phyloP scores from a whole-genome alignment of 2,888 invertebrate genomes.

The Catocala fraxini region DNA sequence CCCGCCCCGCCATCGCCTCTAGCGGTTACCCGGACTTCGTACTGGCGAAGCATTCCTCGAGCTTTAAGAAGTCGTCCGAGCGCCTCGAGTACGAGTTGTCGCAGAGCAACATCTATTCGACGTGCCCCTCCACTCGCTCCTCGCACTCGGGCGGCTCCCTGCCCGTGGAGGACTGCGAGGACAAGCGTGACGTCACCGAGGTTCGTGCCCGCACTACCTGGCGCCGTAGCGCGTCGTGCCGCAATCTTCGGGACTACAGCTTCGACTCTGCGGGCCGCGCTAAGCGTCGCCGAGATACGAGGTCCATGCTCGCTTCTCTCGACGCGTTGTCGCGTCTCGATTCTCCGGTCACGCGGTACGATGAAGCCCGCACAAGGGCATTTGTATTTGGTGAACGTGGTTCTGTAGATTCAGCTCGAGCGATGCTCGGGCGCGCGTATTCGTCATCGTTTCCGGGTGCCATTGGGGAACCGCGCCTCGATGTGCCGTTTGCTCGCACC shows the following conservation, averaged over 20 bases:
- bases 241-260: slow-evolving; percentile 93
- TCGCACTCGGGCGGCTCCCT: slow-evolving; percentile 75
- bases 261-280: slow-evolving; percentile 91
- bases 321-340: slow-evolving; percentile 73
- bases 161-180: slow-evolving; percentile 60
- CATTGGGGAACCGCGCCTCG: slow-evolving; percentile 90
- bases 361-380: slow-evolving; percentile 71
- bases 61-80: slow-evolving; percentile 79
- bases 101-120: slow-evolving; percentile 87
- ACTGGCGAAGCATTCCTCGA: slow-evolving; percentile 79
- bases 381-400: slow-evolving; percentile 76
- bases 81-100: slow-evolving; percentile 88
- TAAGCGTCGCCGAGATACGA: slow-evolving; percentile 84
- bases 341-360: slow-evolving; percentile 66
- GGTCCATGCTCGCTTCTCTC: slow-evolving; percentile 69
- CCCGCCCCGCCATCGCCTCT: slow-evolving; percentile 68
- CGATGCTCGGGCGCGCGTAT: slow-evolving; percentile 91
- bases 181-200: slow-evolving; percentile 55
- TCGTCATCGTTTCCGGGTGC: slow-evolving; percentile 96
- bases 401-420: slow-evolving; percentile 91
- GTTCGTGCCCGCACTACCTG: slow-evolving; percentile 83
- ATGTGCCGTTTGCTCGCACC: slow-evolving; percentile 89
- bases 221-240: slow-evolving; percentile 94
- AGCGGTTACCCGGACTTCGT: slow-evolving; percentile 84
- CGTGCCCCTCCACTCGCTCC: slow-evolving; percentile 76